phyloP scores from a whole-genome alignment of 2,888 invertebrate genomes.

The Smittia sp. region DNA sequence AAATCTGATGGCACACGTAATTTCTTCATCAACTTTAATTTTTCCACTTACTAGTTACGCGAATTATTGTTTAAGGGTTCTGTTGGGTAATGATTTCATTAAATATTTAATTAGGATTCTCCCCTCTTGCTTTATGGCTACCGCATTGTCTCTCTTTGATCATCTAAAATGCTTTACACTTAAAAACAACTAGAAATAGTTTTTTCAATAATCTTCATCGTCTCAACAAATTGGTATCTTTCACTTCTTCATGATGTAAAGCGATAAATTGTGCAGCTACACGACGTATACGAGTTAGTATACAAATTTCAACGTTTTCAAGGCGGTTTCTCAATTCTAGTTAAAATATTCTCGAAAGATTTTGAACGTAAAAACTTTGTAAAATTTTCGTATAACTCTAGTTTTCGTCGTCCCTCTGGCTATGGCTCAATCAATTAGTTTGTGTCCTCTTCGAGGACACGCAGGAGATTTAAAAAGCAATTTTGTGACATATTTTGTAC shows the following conservation, averaged over 20 bases:
- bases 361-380: background rate
- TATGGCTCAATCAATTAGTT: background rate
- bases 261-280: constrained; percentile 6
- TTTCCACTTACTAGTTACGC: background rate
- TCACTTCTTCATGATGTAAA: constrained; percentile 11
- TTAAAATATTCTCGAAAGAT: background rate
- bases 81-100: background rate
- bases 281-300: constrained; percentile 37
- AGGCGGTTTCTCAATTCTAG: constrained; percentile 34
- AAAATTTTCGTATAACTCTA: constrained; percentile 30
- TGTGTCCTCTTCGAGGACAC: background rate
- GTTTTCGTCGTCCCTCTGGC: background rate
- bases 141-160: background rate
- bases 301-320: constrained; percentile 31
- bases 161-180: constrained; percentile 18
- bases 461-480: background rate
- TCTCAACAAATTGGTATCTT: constrained; percentile 15
- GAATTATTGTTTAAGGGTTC: background rate
- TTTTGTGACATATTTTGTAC: constrained; percentile 39
- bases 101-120: constrained; percentile 17
- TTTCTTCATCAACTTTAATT: background rate
- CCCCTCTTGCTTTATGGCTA: background rate
- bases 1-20: constrained; percentile 38
- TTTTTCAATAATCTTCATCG: background rate
- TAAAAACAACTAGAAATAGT: constrained; percentile 14